Conservation (phyloP, 2,888 invertebrate species). For the Leptinotarsa juncta region DNA sequence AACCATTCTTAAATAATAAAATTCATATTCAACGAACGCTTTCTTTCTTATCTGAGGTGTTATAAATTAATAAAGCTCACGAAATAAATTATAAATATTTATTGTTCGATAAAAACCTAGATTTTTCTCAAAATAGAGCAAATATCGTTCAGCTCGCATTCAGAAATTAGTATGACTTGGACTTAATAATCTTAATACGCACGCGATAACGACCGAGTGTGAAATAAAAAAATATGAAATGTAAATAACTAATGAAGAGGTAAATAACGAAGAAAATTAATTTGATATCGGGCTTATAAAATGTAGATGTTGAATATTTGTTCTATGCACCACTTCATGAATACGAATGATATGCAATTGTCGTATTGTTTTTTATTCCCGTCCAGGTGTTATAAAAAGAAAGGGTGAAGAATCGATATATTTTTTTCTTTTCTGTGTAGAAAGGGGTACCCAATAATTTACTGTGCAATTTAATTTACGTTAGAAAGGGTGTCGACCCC, state of each 20-base stretch:
- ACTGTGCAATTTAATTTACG: constrained; percentile 26
- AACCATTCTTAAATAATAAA: constrained; percentile 11
- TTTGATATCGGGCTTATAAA: constrained; percentile 36
- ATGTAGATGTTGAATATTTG: constrained; percentile 34
- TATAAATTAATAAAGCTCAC: constrained; percentile 53
- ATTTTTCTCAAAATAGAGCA: constrained; percentile 43
- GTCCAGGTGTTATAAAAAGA: constrained; percentile 30
- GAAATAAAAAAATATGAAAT: constrained; percentile 44
- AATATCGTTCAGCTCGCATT: constrained; percentile 40
- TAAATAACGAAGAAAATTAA: constrained; percentile 43
- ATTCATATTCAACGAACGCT: constrained; percentile 18
- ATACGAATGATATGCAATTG: constrained; percentile 17
- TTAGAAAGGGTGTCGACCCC: constrained; percentile 9
- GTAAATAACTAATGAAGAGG: constrained; percentile 45
- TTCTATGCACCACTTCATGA: constrained; percentile 27
- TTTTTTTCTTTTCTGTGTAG: constrained; percentile 13
- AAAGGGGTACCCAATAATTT: constrained; percentile 24
- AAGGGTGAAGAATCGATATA: constrained; percentile 1
- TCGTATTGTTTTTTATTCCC: constrained; percentile 29
- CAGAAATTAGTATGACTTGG: constrained; percentile 42
- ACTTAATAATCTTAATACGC: constrained; percentile 29
- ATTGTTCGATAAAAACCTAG: constrained; percentile 49
- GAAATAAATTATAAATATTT: constrained; percentile 52
- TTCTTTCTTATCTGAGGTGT: constrained; percentile 44
- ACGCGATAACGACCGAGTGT: constrained; percentile 37